Evolutionary conservation across 1,140 invertebrate genomes (phyloP), one percentile per base, ranked within the genome.

Genomic region (Lucilia sericata): DNA sequence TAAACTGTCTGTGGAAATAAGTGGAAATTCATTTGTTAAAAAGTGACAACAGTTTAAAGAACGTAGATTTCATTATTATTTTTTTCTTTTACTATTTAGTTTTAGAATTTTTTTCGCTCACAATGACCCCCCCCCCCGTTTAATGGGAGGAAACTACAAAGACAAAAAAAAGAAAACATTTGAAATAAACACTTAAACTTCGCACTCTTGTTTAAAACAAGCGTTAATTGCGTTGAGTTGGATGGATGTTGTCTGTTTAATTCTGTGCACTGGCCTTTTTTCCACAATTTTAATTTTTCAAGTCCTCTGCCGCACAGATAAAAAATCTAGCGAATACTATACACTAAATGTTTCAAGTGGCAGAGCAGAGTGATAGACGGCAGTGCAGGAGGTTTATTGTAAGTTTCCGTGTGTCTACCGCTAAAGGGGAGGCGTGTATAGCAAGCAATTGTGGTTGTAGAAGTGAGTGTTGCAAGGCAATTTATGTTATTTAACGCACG

Each of bases 241-340:
- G 65, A 70, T 70, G 65, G 19, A 70, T 70, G 42, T 80, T 80
- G 76, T 80, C 76, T 80, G 76, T 80, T 80, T 80, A 80, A 80
- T 80, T 49, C 76, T 80, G 76, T 80, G 76, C 42, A 80, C 76
- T 80, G 76, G 25, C 76, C 76, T 80, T 80, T 80, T 30, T 80
- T 80, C 76, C 76, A 80, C 76, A 80, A 70, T 80, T 80, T 80
- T 80, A 80, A 80, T 80, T 80, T 80, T 80, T 80, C 76, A 80
- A 80, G 76, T 80, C 76, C 17, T 49, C 19, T 80, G 19, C 42
- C 34, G 36, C 36, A 80, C 9, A 80, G 17, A 76, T n/a, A 80
- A 80, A 17, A 49, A 80, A 30, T 30, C 25, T 30, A 30, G 25
- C 1, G 25, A 30, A 30, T 30, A n/a, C n/a, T n/a, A 30, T 30